Evolutionary conservation across 2,888 invertebrate species (phyloP).

Genomic region (Lycia hirtaria): DNA sequence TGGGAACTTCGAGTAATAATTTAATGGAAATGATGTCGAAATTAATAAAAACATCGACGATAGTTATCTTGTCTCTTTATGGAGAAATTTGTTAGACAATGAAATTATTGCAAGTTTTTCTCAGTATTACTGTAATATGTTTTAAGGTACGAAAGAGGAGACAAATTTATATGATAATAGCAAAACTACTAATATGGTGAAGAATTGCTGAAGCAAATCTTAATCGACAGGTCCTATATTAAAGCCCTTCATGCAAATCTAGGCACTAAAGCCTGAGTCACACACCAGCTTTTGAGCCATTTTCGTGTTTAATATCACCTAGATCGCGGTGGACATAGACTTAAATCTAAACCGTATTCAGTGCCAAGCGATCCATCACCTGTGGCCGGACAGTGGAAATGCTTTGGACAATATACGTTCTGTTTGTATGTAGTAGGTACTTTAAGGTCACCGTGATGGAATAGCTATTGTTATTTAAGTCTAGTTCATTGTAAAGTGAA

Average conservation of each 20-base stretch:
- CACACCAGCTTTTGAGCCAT: neutral
- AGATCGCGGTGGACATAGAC: conserved; percentile 19
- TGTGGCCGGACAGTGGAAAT: conserved; percentile 36
- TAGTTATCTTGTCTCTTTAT: no score
- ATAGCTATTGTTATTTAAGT: neutral
- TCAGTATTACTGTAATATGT: no score
- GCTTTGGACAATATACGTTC: no score
- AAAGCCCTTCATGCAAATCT: conserved; percentile 9
- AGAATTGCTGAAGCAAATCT: neutral
- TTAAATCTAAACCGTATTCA: conserved; percentile 18
- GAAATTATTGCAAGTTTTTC: no score
- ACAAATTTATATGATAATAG: no score
- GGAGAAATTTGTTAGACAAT: no score
- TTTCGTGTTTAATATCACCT: conserved; percentile 21
- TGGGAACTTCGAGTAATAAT: neutral
- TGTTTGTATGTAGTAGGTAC: no score
- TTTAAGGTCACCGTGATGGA: conserved; percentile 35
- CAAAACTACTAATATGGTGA: no score
- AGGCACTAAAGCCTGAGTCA: conserved; percentile 4
- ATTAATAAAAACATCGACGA: neutral
- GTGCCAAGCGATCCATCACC: conserved; percentile 52
- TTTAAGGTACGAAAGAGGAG: no score
- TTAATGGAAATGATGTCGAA: neutral
- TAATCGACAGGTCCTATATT: neutral
- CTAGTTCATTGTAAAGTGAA: neutral